Base-by-base conservation (phyloP, 2,113 vertebrate genomes). In the Herpailurus yagouaroundi region DNA sequence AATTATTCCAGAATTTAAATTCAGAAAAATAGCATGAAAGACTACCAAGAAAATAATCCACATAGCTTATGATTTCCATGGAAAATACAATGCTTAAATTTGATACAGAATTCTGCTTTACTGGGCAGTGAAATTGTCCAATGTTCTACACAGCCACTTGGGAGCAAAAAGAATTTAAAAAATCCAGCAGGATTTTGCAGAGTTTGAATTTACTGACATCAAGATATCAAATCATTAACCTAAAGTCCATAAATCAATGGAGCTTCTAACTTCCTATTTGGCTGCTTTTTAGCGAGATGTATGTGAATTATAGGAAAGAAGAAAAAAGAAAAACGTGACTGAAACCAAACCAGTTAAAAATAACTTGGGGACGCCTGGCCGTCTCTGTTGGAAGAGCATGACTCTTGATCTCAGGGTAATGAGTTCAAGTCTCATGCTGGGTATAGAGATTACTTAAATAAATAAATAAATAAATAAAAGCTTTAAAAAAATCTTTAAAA, bases 171-270 rank as follows among this genome's bases (percentile, higher is more conserved):
- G 23, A 95, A 77, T 80, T 55, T 55, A 92, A 63, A 96, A 95
- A 84, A 60, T 95, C 48, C 33, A 71, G n/a, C 15, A 68, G 76
- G 77, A 94, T 87, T 95, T 95, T 97, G n/a, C 81, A 76, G 76
- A 96, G 64, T 84, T 73, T 97, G 50, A 90, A 79, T 76, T 96
- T 97, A 77, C 36, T 85, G 33, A 69, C 55, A 96, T 69, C 60
- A 92, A 21, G 50, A 91, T 94, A 89, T 97, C 74, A 97, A 73
- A 91, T 94, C 80, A 80, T 77, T 96, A 88, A 90, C 60, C 87
- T 90, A 96, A 89, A 36, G 33, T 21, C 36, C 38, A 79, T 90
- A 89, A 89, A 92, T 94, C 69, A 63, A 41, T 80, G 36, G 71
- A 23, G 21, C n/a, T 88, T 96, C 66, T 87, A 90, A 90, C 41